A percentile compares a stretch with the other conserved stretches of the same genome.
These are phyloP conservation scores for Macrosoma leucophasiata DNA, from an alignment of 2,888 invertebrate genomes.

Conservation along the genomic window DNA sequence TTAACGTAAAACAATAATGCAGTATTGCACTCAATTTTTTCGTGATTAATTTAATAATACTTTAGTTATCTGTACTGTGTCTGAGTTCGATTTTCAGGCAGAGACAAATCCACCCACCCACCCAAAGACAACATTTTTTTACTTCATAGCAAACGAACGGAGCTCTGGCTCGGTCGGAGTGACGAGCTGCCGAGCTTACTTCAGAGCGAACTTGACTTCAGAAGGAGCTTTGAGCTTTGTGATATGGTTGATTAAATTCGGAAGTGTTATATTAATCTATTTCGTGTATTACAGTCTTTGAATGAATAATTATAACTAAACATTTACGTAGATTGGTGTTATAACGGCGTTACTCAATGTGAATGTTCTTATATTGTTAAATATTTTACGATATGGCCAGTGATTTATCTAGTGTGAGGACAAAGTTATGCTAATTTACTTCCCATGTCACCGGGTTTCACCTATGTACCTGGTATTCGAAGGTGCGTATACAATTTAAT, in stretches of 20 bases:
- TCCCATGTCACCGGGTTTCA: slow-evolving; percentile 65
- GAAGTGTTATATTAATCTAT: slow-evolving; percentile 41
- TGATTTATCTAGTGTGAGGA: slow-evolving; percentile 54
- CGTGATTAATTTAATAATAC: too few species aligned
- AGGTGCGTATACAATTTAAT: slow-evolving; percentile 54
- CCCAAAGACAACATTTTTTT: neutral
- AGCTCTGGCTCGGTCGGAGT: too few species aligned
- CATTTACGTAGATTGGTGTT: slow-evolving; percentile 40
- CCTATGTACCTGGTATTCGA: slow-evolving; percentile 64
- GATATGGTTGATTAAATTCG: slow-evolving; percentile 47
- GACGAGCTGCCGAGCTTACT: too few species aligned
- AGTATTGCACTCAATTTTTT: too few species aligned
- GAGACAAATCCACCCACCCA: too few species aligned
- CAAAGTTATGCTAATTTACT: slow-evolving; percentile 68
- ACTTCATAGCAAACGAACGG: slow-evolving; percentile 2
- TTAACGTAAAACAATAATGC: too few species aligned
- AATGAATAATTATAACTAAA: slow-evolving; percentile 46
- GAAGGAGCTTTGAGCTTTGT: slow-evolving; percentile 12
- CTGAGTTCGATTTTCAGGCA: neutral
- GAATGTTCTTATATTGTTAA: slow-evolving; percentile 34
- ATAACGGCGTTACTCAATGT: slow-evolving; percentile 31
- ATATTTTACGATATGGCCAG: slow-evolving; percentile 48
- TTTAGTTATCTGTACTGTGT: neutral
- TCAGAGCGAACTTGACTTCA: slow-evolving; percentile 17
- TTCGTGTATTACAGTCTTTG: slow-evolving; percentile 31